These are phyloP conservation scores for Nannospalax galili DNA, from an alignment of 2,113 vertebrate genomes.

Conservation along the genomic window DNA sequence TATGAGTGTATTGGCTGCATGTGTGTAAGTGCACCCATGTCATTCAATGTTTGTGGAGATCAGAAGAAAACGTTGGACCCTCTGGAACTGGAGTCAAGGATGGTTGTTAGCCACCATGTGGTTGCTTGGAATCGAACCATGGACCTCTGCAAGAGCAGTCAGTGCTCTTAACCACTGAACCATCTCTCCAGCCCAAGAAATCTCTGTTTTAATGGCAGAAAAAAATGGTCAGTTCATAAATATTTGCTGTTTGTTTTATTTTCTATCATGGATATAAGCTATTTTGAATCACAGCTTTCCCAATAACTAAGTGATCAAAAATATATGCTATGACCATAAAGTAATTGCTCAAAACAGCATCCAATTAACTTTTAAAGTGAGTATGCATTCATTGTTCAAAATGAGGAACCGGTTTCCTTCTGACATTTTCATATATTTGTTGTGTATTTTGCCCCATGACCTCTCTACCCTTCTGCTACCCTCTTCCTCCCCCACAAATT, in stretches of 20 bases:
- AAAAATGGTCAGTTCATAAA: neutral
- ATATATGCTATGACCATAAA: neutral
- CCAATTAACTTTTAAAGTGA: neutral
- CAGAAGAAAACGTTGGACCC: no score
- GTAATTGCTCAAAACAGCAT: neutral
- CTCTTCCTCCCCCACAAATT: no score
- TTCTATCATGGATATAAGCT: neutral
- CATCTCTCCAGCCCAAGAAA: no score
- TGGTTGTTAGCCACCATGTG: no score
- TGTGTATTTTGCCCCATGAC: neutral
- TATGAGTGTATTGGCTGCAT: no score
- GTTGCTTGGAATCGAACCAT: no score
- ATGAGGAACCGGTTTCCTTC: no score
- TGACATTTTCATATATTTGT: neutral
- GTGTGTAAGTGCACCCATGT: no score
- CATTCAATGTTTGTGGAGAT: no score
- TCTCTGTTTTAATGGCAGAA: neutral
- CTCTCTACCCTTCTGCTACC: neutral
- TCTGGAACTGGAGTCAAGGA: no score
- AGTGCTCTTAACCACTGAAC: no score
- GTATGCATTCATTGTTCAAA: neutral
- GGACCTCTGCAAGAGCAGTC: no score
- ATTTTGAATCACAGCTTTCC: neutral
- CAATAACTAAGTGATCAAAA: neutral
- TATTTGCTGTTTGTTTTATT: neutral